Evolutionary conservation across 1,140 invertebrate genomes (phyloP).

Genomic region (Brachionus koreanus): DNA sequence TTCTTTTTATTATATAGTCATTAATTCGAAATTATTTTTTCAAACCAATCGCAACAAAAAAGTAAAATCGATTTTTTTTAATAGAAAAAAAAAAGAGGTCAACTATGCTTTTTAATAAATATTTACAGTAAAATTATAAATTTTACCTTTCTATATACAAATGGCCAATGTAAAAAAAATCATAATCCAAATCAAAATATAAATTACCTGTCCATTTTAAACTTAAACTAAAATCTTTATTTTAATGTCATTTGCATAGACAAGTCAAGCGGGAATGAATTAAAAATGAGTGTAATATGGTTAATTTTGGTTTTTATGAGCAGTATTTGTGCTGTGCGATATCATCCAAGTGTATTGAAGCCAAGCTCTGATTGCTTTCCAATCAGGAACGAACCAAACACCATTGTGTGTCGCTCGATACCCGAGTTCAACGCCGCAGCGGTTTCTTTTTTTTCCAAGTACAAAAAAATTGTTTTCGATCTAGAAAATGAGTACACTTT

Average conservation of each 20-base stretch:
- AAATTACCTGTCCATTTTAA: conserved; percentile 24
- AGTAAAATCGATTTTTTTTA: neutral
- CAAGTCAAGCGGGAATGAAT: neutral
- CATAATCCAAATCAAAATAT: neutral
- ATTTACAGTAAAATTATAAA: conserved; percentile 41
- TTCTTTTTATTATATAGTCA: neutral
- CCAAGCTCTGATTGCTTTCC: neutral
- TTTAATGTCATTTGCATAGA: neutral
- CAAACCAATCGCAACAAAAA: neutral
- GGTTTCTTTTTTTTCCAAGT: neutral
- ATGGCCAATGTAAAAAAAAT: conserved; percentile 21
- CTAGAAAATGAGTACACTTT: conserved; percentile 14
- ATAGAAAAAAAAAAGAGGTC: neutral
- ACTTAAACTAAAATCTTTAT: neutral
- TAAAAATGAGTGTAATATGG: neutral
- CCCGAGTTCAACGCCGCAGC: neutral
- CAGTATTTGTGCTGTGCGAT: neutral
- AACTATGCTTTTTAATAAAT: conserved; percentile 27
- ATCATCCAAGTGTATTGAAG: neutral
- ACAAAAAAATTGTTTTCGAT: conserved; percentile 34
- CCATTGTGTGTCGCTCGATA: neutral
- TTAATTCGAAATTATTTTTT: neutral
- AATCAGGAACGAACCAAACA: neutral
- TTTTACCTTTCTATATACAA: conserved; percentile 17
- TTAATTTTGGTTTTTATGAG: neutral